phyloP scores from a whole-genome alignment of 2,797 vertebrate genomes.

The Schizopygopsis malacanthus region DNA sequence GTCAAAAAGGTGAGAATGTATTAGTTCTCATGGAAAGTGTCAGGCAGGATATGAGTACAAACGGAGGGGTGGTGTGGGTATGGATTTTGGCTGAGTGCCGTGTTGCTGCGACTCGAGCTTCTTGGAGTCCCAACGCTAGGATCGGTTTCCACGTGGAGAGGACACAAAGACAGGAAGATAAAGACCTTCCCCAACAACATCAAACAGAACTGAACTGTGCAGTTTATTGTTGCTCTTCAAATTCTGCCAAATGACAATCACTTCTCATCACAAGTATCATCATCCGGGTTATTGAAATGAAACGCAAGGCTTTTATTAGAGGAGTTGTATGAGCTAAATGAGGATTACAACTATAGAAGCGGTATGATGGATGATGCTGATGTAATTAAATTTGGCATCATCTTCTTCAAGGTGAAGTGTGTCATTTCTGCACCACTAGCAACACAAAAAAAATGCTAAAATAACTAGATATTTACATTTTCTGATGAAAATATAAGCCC shows the following conservation, averaged over 20 bases:
- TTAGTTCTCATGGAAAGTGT: conserved; percentile 77
- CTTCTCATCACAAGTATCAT: conserved; percentile 70
- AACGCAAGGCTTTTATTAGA: conserved; percentile 38
- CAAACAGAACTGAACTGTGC: conserved; percentile 72
- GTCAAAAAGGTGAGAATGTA: conserved; percentile 77
- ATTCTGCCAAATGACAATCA: conserved; percentile 67
- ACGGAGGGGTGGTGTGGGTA: conserved; percentile 68
- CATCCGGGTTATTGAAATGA: conserved; percentile 36
- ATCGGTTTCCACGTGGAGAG: conserved; percentile 69
- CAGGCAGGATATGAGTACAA: conserved; percentile 75
- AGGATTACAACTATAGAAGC: conserved; percentile 40
- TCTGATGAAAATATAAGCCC: conserved; percentile 2
- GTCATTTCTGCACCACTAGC: conserved; percentile 34
- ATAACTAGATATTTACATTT: conserved; percentile 36
- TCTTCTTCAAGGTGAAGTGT: conserved; percentile 41
- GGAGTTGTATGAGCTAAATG: conserved; percentile 28
- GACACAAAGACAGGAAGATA: conserved; percentile 68
- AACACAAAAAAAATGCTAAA: neutral
- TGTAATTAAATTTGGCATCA: conserved; percentile 40
- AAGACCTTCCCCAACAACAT: conserved; percentile 76
- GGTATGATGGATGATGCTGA: conserved; percentile 34
- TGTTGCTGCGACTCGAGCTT: conserved; percentile 69
- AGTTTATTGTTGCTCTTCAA: conserved; percentile 65
- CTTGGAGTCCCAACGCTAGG: conserved; percentile 69
- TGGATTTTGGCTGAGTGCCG: conserved; percentile 73